phyloP scores from a whole-genome alignment of 1,140 invertebrate species.

The Cylas formicarius region DNA sequence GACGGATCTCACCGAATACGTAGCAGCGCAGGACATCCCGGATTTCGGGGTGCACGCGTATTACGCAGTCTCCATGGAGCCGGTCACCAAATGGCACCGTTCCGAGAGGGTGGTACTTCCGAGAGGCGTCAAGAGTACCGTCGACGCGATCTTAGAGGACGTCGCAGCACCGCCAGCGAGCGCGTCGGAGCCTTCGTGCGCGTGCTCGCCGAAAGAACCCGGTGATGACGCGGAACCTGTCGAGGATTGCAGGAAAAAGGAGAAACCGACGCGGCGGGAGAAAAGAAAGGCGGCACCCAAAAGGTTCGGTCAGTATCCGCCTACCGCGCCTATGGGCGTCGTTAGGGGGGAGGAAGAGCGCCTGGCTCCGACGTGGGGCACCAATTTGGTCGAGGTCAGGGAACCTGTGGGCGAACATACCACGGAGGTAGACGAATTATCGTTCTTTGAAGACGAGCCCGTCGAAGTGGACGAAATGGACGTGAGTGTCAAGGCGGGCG shows the following conservation, averaged over 20 bases:
- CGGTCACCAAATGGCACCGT: conserved; percentile 36
- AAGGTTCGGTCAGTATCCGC: conserved; percentile 20
- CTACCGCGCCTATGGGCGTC: conserved; percentile 18
- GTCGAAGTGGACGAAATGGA: conserved; percentile 2
- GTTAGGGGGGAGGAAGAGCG: conserved; percentile 20
- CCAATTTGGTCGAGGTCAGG: conserved; percentile 33
- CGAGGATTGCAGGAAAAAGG: conserved; percentile 18
- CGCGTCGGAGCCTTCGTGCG: conserved; percentile 6
- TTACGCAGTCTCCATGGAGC: conserved; percentile 41
- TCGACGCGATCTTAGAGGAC: conserved; percentile 13
- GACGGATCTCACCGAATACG: conserved; percentile 37
- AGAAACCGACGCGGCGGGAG: conserved; percentile 8
- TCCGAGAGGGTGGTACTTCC: conserved; percentile 34
- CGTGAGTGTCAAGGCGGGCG: conserved; percentile 8
- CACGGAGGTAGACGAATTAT: conserved; percentile 6
- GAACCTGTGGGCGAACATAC: conserved; percentile 16
- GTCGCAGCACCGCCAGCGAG: conserved; percentile 1
- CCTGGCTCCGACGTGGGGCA: conserved; percentile 36
- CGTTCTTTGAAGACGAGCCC: conserved; percentile 9
- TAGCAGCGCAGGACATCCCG: conserved; percentile 40
- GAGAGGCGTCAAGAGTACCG: conserved; percentile 26
- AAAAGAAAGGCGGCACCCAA: conserved; percentile 11
- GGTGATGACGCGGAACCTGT: too few relatives aligned
- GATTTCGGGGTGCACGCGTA: conserved; percentile 42
- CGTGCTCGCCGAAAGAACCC: conserved; percentile 10